A percentile compares a stretch with the other conserved stretches of the same genome.
Evolutionary conservation across 64 coral and sea anemone genomes (phyloP).

Genomic region (Pocillopora damicornis): DNA sequence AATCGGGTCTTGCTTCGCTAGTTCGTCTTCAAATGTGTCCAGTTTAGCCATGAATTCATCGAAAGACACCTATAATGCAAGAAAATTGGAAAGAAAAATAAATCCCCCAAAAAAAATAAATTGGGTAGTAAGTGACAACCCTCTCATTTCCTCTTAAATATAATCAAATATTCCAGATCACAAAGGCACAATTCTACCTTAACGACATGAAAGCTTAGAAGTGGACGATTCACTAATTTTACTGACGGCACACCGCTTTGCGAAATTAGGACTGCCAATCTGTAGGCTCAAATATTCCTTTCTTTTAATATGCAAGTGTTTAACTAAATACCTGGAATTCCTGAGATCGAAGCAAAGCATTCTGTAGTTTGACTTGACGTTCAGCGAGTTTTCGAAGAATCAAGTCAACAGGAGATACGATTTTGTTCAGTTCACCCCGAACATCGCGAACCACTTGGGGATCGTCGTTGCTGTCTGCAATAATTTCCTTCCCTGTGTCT

Average conservation of each 20-base stretch:
- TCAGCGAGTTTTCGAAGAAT: slow-evolving; percentile 75
- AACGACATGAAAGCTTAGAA: no score
- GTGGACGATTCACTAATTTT: no score
- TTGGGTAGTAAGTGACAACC: no score
- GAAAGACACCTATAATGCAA: slow-evolving; percentile 50
- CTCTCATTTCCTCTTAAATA: no score
- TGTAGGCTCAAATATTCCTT: no score
- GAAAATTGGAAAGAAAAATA: not conserved
- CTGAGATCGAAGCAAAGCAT: slow-evolving; percentile 74
- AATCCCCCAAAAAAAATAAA: not conserved
- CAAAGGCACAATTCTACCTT: no score
- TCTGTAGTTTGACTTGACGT: slow-evolving; percentile 85
- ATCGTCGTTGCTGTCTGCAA: slow-evolving; percentile 79
- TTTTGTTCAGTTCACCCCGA: slow-evolving; percentile 78
- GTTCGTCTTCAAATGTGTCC: slow-evolving; percentile 44
- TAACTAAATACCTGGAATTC: slow-evolving; percentile 64
- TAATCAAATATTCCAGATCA: no score
- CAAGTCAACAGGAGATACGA: slow-evolving; percentile 66
- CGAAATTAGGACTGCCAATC: no score
- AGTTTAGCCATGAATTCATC: slow-evolving; percentile 88
- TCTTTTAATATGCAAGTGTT: no score
- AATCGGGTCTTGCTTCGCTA: slow-evolving; percentile 56
- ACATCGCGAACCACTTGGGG: slow-evolving; percentile 84
- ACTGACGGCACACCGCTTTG: no score
- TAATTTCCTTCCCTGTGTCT: slow-evolving; percentile 79